phyloP scores from a whole-genome alignment of 2,888 invertebrate genomes.

The Sphaerophoria rueppellii region DNA sequence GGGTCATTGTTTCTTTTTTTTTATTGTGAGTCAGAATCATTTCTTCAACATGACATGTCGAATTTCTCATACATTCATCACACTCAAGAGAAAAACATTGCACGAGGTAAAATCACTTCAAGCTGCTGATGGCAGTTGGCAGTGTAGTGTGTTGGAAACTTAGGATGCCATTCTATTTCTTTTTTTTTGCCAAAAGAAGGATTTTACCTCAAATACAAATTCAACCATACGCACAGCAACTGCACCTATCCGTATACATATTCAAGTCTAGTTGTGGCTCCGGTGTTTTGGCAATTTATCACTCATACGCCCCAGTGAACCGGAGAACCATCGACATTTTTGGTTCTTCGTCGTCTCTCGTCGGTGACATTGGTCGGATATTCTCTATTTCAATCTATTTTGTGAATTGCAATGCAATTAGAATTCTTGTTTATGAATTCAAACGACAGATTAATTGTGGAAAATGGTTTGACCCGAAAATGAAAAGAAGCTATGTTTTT shows the following conservation, averaged over 20 bases:
- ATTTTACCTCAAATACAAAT: conserved; percentile 21
- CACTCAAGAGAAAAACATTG: not conserved
- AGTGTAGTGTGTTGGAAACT: conserved; percentile 37
- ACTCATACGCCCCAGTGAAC: conserved; percentile 56
- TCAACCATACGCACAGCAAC: conserved; percentile 27
- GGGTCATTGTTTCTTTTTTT: not conserved
- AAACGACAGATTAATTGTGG: conserved; percentile 56
- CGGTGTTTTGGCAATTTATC: conserved; percentile 65
- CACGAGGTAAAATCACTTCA: conserved; percentile 56
- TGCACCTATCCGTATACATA: conserved; percentile 9
- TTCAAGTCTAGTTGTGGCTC: not conserved
- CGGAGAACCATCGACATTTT: conserved; percentile 35
- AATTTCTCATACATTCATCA: conserved; percentile 55
- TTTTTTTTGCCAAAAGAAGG: not conserved
- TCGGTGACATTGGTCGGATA: conserved; percentile 5
- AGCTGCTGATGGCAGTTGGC: not conserved
- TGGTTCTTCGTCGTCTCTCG: conserved; percentile 6
- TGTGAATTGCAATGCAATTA: conserved; percentile 33
- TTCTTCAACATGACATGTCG: conserved; percentile 45
- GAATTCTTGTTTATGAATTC: conserved; percentile 39
- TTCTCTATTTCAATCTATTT: conserved; percentile 4
- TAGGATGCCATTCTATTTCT: conserved; percentile 26
- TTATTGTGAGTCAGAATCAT: conserved; percentile 34
- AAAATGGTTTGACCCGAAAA: conserved; percentile 54
- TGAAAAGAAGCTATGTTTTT: no score